Evolutionary conservation across 2,888 invertebrate species (phyloP).

Genomic region (Saturnia japonica): DNA sequence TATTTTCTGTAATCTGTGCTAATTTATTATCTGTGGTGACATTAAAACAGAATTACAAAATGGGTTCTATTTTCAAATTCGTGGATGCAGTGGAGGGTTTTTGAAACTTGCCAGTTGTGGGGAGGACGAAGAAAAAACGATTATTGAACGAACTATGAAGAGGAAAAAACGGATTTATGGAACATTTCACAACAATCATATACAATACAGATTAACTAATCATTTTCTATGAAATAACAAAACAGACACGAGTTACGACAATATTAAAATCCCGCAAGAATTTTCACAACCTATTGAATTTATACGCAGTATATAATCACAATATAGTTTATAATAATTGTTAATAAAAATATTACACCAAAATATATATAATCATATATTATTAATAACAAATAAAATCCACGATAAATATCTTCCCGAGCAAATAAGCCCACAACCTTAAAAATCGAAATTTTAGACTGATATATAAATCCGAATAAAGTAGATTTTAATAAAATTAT

Average conservation of each 20-base stretch:
- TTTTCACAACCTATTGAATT: slow-evolving; percentile 61
- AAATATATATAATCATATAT: slow-evolving; percentile 23
- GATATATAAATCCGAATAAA: slow-evolving; percentile 76
- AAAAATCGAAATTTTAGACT: slow-evolving; percentile 81
- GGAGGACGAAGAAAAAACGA: slow-evolving; percentile 24
- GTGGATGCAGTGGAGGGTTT: slow-evolving; percentile 8
- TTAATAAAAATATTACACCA: slow-evolving; percentile 11
- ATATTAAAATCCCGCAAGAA: slow-evolving; percentile 49
- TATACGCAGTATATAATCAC: slow-evolving; percentile 72
- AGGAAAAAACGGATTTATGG: slow-evolving; percentile 67
- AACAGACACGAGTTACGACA: slow-evolving; percentile 49
- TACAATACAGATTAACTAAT: slow-evolving; percentile 48
- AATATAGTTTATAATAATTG: slow-evolving; percentile 50
- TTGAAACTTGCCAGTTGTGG: slow-evolving; percentile 27
- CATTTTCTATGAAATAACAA: slow-evolving; percentile 51
- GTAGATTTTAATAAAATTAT: slow-evolving; percentile 28
- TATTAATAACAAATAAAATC: slow-evolving; percentile 26
- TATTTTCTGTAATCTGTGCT: slow-evolving; percentile 3
- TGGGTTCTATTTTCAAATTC: not conserved
- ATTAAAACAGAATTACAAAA: not conserved
- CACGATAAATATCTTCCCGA: slow-evolving; percentile 48
- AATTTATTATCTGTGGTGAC: not conserved
- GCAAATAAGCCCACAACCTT: slow-evolving; percentile 74
- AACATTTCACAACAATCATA: slow-evolving; percentile 46
- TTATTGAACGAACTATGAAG: slow-evolving; percentile 68